These are phyloP conservation scores for Onychomys leucogaster DNA, from an alignment of 2,797 vertebrate genomes.

Conservation along the genomic window DNA sequence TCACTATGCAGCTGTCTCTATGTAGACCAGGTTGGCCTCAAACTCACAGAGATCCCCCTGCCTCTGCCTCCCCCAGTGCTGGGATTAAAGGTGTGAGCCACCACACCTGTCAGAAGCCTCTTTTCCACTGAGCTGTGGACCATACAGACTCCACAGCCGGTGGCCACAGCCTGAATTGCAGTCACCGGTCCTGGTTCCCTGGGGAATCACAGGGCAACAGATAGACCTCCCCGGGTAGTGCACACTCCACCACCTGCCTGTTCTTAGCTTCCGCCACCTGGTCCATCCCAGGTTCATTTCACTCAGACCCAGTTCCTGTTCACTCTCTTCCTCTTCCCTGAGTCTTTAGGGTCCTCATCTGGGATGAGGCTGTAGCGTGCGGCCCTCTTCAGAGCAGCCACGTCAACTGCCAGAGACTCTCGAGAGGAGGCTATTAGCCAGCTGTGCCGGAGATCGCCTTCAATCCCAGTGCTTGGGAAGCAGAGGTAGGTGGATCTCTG, in stretches of 20 bases:
- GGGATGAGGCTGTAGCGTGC: too few species aligned
- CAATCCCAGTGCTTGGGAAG: not conserved
- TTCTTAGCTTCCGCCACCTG: not conserved
- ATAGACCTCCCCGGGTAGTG: not conserved
- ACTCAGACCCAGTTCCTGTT: not conserved
- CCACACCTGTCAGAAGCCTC: not conserved
- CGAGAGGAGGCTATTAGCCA: not conserved
- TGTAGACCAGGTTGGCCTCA: not conserved
- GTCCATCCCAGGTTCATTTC: not conserved
- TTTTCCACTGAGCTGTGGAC: not conserved
- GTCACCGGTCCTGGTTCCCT: not conserved
- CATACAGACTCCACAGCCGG: accelerated
- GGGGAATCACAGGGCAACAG: not conserved
- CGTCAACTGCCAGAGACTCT: not conserved
- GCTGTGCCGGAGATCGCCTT: not conserved
- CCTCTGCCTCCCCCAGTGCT: not conserved
- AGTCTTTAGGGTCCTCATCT: not conserved
- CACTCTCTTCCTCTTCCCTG: too few species aligned
- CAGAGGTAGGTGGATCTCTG: not conserved
- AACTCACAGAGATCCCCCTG: not conserved
- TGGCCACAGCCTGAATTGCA: not conserved
- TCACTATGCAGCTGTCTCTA: not conserved
- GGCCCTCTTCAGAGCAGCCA: not conserved
- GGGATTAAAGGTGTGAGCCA: not conserved
- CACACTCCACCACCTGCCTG: accelerated